Percentiles rank a stretch among this genome's conserved stretches.
These are phyloP conservation scores for Cydia strobilella DNA, from an alignment of 1,140 invertebrate species.

Conservation along the genomic window DNA sequence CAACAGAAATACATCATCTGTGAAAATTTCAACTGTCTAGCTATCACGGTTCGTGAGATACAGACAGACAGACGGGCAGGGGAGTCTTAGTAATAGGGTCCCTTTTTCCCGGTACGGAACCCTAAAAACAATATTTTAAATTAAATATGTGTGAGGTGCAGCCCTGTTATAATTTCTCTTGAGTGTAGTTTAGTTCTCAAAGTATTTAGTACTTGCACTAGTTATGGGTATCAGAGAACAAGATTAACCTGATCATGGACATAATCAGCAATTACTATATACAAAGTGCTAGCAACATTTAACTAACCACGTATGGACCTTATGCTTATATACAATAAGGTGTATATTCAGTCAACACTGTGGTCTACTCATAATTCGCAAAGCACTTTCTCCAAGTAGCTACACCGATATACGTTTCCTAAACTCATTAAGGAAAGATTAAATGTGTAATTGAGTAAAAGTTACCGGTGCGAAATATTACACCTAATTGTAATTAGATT, in stretches of 20 bases:
- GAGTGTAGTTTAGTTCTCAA: no score
- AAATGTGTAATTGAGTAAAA: slow-evolving; percentile 4
- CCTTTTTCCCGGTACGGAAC: no score
- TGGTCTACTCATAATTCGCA: slow-evolving; percentile 18
- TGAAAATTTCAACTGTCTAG: no score
- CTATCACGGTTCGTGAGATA: no score
- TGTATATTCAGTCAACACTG: not conserved
- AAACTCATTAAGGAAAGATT: slow-evolving; percentile 7
- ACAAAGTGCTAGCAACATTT: not conserved
- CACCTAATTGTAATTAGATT: not conserved
- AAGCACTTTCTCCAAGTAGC: slow-evolving; percentile 4
- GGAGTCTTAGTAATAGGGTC: no score
- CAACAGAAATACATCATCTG: no score
- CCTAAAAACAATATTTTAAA: no score
- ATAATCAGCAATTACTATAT: not conserved
- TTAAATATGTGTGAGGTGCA: no score
- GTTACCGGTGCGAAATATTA: not conserved
- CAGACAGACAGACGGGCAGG: no score
- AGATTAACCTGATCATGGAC: not conserved
- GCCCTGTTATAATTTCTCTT: no score
- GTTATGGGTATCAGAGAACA: not conserved
- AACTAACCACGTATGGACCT: no score
- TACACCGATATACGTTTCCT: not conserved
- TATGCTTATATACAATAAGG: not conserved
- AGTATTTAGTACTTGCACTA: no score